These are phyloP conservation scores for Dione juno DNA, from an alignment of 2,888 invertebrate genomes.

Conservation along the genomic window DNA sequence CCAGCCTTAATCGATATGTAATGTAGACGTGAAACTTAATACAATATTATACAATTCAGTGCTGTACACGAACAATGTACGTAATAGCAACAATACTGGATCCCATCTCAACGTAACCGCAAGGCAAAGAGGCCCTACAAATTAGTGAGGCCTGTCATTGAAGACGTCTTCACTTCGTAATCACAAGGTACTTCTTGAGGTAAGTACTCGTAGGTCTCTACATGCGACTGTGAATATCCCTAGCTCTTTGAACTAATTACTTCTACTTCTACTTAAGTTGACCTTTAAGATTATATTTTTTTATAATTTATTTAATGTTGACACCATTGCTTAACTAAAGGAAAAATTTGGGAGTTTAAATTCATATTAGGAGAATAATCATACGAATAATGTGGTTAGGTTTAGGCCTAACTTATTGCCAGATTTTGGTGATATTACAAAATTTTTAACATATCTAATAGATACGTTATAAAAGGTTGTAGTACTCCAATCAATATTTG, in stretches of 20 bases:
- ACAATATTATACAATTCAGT: conserved; percentile 26
- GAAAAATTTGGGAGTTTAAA: too few relatives aligned
- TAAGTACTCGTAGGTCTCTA: conserved; percentile 38
- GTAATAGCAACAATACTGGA: conserved; percentile 37
- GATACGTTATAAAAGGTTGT: too few relatives aligned
- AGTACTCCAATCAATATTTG: too few relatives aligned
- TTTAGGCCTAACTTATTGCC: too few relatives aligned
- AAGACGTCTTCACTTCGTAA: conserved; percentile 42
- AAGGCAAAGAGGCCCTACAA: conserved; percentile 46
- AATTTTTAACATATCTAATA: too few relatives aligned
- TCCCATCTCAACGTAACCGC: conserved; percentile 45
- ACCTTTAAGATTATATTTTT: not conserved
- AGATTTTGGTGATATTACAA: too few relatives aligned
- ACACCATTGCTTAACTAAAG: not conserved
- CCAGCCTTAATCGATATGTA: conserved; percentile 7
- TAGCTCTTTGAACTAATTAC: conserved; percentile 34
- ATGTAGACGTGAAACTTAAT: conserved; percentile 30
- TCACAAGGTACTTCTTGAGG: conserved; percentile 43
- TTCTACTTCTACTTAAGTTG: not conserved
- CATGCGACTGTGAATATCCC: conserved; percentile 30
- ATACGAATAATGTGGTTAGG: too few relatives aligned
- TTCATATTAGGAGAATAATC: too few relatives aligned
- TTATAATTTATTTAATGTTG: not conserved
- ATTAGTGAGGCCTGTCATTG: conserved; percentile 46
- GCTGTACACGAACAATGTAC: conserved; percentile 34